Percentiles rank a stretch among this genome's conserved stretches.
These are phyloP conservation scores for Hirtodrosophila trivittata DNA, from an alignment of 2,888 invertebrate genomes.

Conservation along the genomic window DNA sequence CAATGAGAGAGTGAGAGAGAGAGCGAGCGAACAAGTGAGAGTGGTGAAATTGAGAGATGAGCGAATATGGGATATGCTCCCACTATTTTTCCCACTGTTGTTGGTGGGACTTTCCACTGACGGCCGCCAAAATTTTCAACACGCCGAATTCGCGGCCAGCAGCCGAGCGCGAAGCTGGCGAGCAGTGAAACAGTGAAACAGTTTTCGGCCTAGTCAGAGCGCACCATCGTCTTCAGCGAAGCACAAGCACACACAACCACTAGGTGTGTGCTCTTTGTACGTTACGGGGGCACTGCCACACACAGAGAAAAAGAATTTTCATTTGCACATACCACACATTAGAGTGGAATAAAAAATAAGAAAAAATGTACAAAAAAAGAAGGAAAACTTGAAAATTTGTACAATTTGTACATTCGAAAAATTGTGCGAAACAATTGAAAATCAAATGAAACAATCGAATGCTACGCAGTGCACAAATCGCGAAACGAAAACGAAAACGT, in stretches of 20 bases:
- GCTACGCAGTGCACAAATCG: slow-evolving; percentile 33
- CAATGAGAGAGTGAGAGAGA: slow-evolving; percentile 4
- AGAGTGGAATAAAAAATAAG: slow-evolving; percentile 37
- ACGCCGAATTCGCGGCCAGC: slow-evolving; percentile 45
- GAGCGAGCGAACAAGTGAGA: neutral
- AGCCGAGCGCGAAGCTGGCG: slow-evolving; percentile 51
- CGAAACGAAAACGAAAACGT: slow-evolving; percentile 31
- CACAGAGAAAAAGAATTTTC: slow-evolving; percentile 64
- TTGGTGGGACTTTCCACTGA: slow-evolving; percentile 53
- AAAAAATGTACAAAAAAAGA: slow-evolving; percentile 63
- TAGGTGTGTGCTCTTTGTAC: slow-evolving; percentile 81
- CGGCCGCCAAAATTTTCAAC: slow-evolving; percentile 59
- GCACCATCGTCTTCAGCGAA: slow-evolving; percentile 77
- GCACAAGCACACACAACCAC: slow-evolving; percentile 72
- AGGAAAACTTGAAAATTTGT: slow-evolving; percentile 57
- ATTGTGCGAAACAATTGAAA: slow-evolving; percentile 53
- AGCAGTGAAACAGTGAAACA: slow-evolving; percentile 36
- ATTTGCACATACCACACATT: slow-evolving; percentile 68
- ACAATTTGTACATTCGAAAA: slow-evolving; percentile 28
- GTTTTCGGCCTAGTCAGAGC: slow-evolving; percentile 68
- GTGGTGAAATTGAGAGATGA: slow-evolving; percentile 1
- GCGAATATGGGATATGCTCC: slow-evolving; percentile 40
- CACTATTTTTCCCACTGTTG: slow-evolving; percentile 66
- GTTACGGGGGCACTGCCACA: slow-evolving; percentile 71
- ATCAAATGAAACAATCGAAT: slow-evolving; percentile 37